Evolutionary conservation across 2,888 invertebrate species (phyloP).

Genomic region (Drosophila mimica): DNA sequence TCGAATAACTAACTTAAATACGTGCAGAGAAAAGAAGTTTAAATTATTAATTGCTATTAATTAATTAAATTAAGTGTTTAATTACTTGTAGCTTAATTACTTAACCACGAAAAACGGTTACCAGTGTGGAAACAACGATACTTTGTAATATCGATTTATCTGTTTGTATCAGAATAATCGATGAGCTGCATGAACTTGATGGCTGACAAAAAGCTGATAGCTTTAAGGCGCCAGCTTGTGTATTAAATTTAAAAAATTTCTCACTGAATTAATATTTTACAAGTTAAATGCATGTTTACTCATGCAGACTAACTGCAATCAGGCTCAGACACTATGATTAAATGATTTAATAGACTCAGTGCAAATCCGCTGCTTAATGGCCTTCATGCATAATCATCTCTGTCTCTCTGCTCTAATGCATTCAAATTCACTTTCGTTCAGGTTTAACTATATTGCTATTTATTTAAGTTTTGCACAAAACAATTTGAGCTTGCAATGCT

Average conservation of each 20-base stretch:
- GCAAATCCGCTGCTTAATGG: not conserved
- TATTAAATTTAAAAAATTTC: too few species aligned
- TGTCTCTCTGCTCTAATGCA: slow-evolving; percentile 17
- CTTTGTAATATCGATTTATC: not conserved
- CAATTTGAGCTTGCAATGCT: slow-evolving; percentile 25
- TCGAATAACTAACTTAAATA: slow-evolving; percentile 38
- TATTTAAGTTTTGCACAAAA: slow-evolving; percentile 19
- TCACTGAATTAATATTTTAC: not conserved
- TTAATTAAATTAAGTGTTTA: not conserved
- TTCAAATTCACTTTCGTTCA: slow-evolving; percentile 35
- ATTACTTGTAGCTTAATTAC: too few species aligned
- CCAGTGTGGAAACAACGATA: not conserved
- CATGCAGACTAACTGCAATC: not conserved
- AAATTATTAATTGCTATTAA: too few species aligned
- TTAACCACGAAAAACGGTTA: too few species aligned
- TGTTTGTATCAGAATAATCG: not conserved
- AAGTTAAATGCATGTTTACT: not conserved
- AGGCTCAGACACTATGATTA: not conserved
- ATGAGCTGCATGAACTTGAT: not conserved
- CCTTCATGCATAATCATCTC: not conserved
- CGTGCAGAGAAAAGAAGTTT: slow-evolving; percentile 19
- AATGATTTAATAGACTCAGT: slow-evolving; percentile 4
- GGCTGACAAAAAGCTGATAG: slow-evolving; percentile 11
- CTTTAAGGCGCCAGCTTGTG: not conserved
- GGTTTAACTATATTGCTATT: slow-evolving; percentile 10